Base-by-base conservation (phyloP, 2,113 vertebrate genomes). In the Rallus limicola region DNA sequence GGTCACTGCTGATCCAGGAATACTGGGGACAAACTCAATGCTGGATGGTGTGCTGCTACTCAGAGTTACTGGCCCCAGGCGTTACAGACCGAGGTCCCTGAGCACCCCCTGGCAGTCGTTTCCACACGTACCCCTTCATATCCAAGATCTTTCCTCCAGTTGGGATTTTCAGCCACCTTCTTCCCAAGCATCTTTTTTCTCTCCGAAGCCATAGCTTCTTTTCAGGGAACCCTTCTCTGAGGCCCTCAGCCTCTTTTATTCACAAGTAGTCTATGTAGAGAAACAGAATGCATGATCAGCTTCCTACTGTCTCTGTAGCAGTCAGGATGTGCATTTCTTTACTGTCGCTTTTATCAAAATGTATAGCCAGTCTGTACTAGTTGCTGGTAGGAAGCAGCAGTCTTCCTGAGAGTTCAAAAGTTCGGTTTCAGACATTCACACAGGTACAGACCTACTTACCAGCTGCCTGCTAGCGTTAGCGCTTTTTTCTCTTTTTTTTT, bases 281-380 rank as follows among this genome's bases (percentile, higher is more conserved):
- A 82, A 93, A 59, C 75, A 90, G 85, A 94, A 79, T 86, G 65
- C 38, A 42, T 82, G n/a, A 68, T 95, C 69, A 95, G 53, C 65
- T 33, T 85, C 91, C 58, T 93, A 79, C 82, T 84, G 44, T 60
- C 82, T 87, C 36, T 75, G 93, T 74, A 75, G 74, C 65, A 87
- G 13, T 53, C 93, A 33, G 26, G 78, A 71, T 81, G 29, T 93
- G 48, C 65, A 11, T 13, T 23, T 89, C 29, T 36, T 78, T 29
- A 34, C 64, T 78, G 23, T 33, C 3, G 3, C 13, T 40, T 56
- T 91, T 90, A 68, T 10, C 58, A 82, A 33, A 87, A 75, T 80
- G 59, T 79, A 16, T 75, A 80, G 63, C 29, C 40, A 62, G 38
- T n/a, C 14, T 4, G 0, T 56, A 33, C 12, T 56, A 11, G 10